A percentile compares a stretch with the other conserved stretches of the same genome.
These are phyloP conservation scores for Drosophila lowei DNA, from an alignment of 1,140 invertebrate species.

Conservation along the genomic window DNA sequence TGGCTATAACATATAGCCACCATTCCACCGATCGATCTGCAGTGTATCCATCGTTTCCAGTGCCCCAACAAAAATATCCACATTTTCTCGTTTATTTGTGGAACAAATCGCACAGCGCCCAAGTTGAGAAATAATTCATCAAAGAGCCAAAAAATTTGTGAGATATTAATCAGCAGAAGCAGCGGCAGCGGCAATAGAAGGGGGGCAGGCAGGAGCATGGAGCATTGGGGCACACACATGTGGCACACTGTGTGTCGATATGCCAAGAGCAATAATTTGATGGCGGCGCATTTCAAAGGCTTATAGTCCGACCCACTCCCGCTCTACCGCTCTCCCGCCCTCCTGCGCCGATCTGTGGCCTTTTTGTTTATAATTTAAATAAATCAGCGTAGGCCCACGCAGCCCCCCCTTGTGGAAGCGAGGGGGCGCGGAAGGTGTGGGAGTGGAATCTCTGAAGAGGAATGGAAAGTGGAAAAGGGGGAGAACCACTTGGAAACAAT, in stretches of 20 bases:
- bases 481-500: conserved; percentile 63
- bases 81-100: conserved; percentile 23
- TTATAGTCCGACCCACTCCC: neutral
- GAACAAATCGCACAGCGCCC: conserved; percentile 57
- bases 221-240: conserved; percentile 54
- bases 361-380: conserved; percentile 59
- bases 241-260: conserved; percentile 50
- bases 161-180: conserved; percentile 74
- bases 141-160: conserved; percentile 67
- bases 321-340: neutral
- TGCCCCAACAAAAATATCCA: no score
- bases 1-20: no score
- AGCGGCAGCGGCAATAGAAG: neutral
- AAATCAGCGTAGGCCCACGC: conserved; percentile 69
- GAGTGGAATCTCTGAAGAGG: conserved; percentile 17
- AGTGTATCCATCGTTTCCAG: no score
- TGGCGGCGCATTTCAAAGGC: conserved; percentile 68
- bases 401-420: conserved; percentile 1
- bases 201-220: neutral
- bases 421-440: conserved; percentile 18
- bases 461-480: conserved; percentile 2
- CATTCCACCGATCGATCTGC: no score
- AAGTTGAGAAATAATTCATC: conserved; percentile 72
- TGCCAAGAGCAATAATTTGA: conserved; percentile 72
- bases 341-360: conserved; percentile 12